These are phyloP conservation scores for Turnix velox DNA, from an alignment of 2,113 vertebrate species.

Conservation along the genomic window DNA sequence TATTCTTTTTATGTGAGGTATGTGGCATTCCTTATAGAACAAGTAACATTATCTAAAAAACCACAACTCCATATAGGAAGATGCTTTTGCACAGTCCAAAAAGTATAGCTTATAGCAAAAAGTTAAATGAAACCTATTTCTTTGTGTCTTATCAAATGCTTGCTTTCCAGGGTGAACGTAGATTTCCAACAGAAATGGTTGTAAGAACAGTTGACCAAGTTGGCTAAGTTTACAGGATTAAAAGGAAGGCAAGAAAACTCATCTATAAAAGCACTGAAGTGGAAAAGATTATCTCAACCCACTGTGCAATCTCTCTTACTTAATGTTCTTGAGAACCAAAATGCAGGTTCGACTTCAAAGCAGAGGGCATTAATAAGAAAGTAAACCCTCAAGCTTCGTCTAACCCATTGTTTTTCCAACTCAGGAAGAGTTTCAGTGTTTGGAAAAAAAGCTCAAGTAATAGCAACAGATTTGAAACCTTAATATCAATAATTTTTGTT, in stretches of 20 bases:
- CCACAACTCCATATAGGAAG: rapidly evolving
- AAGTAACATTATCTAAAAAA: not conserved
- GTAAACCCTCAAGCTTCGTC: not conserved
- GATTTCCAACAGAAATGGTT: not conserved
- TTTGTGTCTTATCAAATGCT: not conserved
- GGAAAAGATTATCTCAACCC: not conserved
- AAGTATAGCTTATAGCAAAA: not conserved
- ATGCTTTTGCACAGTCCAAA: not conserved
- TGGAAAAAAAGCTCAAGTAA: not conserved
- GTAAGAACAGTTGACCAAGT: not conserved
- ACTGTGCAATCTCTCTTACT: not conserved
- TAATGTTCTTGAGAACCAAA: not conserved
- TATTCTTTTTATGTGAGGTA: not conserved
- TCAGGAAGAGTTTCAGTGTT: not conserved
- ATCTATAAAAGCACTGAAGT: not conserved
- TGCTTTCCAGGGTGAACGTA: not conserved
- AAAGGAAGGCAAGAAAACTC: not conserved
- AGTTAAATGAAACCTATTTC: not conserved
- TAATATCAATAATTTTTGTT: not conserved
- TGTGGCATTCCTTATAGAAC: not conserved
- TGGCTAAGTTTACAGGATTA: not conserved
- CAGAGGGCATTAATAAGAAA: not conserved
- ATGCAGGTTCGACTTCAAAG: not conserved
- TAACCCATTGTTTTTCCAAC: not conserved
- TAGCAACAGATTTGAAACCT: not conserved